These are phyloP conservation scores for Ophion costatus DNA, from an alignment of 2,888 invertebrate species.

Conservation along the genomic window DNA sequence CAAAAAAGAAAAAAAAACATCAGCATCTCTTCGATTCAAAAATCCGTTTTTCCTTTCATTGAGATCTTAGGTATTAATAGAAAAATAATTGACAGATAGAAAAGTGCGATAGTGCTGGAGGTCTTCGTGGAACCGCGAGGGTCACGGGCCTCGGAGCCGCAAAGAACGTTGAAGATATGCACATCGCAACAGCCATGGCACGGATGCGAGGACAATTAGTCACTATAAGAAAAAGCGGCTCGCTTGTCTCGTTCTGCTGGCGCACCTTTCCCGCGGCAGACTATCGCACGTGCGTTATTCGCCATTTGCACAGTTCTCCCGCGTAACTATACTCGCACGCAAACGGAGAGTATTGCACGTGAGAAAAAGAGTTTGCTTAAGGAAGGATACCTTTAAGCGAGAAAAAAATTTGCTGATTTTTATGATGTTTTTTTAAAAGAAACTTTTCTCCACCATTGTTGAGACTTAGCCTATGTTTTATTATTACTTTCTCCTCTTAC, in stretches of 20 bases:
- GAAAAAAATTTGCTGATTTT: too few relatives aligned
- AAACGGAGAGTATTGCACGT: background rate
- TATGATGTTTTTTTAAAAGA: too few relatives aligned
- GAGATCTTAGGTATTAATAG: background rate
- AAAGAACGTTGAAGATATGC: slow-evolving; percentile 45
- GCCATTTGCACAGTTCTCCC: background rate
- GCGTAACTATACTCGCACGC: background rate
- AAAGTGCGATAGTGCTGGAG: slow-evolving; percentile 17
- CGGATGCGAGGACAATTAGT: slow-evolving; percentile 65
- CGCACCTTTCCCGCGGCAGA: slow-evolving; percentile 49
- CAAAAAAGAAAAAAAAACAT: background rate
- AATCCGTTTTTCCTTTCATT: background rate
- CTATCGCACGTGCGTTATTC: slow-evolving; percentile 44
- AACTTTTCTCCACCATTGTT: too few relatives aligned
- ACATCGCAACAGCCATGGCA: slow-evolving; percentile 63
- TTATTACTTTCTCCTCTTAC: too few relatives aligned
- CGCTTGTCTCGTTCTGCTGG: slow-evolving; percentile 42
- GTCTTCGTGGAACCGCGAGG: slow-evolving; percentile 55
- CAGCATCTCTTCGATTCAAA: background rate
- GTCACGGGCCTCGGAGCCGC: slow-evolving; percentile 51
- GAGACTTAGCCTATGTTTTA: too few relatives aligned
- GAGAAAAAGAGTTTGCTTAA: background rate
- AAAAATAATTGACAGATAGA: slow-evolving; percentile 36
- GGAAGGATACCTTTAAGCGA: too few relatives aligned
- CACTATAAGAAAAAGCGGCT: slow-evolving; percentile 56